Conservation (phyloP, 2,888 invertebrate genomes). For the Scaptomyza reducta region DNA sequence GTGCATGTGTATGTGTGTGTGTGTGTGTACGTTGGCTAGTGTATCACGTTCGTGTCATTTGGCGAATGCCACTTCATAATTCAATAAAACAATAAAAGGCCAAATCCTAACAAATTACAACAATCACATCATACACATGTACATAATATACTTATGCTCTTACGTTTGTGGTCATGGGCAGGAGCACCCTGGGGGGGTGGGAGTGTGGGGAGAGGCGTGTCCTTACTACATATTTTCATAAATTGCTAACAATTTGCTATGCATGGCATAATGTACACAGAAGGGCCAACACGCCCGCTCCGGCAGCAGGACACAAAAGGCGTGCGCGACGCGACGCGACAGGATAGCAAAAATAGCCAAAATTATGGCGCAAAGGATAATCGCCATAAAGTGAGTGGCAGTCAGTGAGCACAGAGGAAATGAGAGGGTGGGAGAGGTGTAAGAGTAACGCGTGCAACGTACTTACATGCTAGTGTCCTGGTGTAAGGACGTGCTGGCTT, state of each 20-base stretch:
- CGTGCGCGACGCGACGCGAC: constrained; percentile 40
- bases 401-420: not conserved
- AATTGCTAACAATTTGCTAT: constrained; percentile 78
- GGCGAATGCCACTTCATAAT: constrained; percentile 80
- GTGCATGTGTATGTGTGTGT: not conserved
- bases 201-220: constrained; percentile 16
- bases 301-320: constrained; percentile 28
- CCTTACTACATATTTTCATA: constrained; percentile 68
- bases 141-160: constrained; percentile 16
- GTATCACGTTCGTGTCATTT: constrained; percentile 77
- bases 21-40: constrained; percentile 15
- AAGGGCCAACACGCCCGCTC: constrained; percentile 39
- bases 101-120: constrained; percentile 74
- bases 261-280: constrained; percentile 54
- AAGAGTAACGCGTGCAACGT: constrained; percentile 4
- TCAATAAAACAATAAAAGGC: constrained; percentile 82
- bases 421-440: not conserved
- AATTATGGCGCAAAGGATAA: constrained; percentile 71
- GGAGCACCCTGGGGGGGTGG: not conserved
- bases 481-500: constrained; percentile 34
- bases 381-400: constrained; percentile 49
- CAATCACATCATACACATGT: constrained; percentile 68
- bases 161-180: constrained; percentile 12
- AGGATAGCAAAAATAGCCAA: constrained; percentile 58
- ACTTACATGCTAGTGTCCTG: constrained; percentile 20